Conservation (phyloP, 2,113 vertebrate genomes). For the Alectura lathami region DNA sequence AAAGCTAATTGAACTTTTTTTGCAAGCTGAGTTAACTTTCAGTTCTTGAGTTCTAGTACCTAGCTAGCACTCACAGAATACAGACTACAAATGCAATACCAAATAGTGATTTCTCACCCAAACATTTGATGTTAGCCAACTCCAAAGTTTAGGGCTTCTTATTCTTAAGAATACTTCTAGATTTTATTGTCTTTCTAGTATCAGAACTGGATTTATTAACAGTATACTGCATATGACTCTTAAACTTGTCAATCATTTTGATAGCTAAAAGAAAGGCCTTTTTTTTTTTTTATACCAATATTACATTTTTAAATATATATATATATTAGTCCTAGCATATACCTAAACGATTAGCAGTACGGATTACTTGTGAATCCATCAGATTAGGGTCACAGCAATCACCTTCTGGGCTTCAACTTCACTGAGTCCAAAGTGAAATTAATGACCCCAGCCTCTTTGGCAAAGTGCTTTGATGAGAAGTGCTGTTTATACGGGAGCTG, state of each 20-base stretch:
- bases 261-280: accelerated
- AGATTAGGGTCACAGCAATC: background rate
- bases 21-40: background rate
- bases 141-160: background rate
- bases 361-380: background rate
- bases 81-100: background rate
- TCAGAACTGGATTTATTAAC: background rate
- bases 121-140: background rate
- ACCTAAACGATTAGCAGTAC: background rate
- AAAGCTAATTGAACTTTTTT: background rate
- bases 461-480: background rate
- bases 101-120: background rate
- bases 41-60: background rate
- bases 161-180: background rate
- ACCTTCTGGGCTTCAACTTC: background rate
- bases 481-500: background rate
- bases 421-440: background rate
- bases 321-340: background rate
- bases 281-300: background rate
- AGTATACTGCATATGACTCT: background rate
- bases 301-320: background rate
- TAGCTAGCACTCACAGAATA: background rate
- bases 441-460: background rate
- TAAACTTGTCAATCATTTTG: background rate
- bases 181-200: background rate